These are phyloP conservation scores for Aproaerema taeniolella DNA, from an alignment of 2,888 invertebrate genomes.

Conservation along the genomic window DNA sequence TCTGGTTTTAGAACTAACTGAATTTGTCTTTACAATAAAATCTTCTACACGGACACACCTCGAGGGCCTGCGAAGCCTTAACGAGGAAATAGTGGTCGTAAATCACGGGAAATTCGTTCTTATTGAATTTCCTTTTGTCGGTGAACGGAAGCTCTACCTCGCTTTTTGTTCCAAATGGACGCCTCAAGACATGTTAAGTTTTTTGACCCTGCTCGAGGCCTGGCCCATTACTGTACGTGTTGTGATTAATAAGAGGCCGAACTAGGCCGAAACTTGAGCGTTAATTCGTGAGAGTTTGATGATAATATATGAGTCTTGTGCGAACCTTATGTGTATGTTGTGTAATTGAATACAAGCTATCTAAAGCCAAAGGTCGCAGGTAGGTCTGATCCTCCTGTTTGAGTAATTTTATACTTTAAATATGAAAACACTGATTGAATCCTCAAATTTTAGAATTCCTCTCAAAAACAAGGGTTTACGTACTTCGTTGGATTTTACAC, in stretches of 20 bases:
- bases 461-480: too few species aligned
- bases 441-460: too few species aligned
- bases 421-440: too few species aligned
- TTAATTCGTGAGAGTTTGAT: conserved; percentile 4
- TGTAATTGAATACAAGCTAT: neutral
- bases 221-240: neutral
- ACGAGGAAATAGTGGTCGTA: conserved; percentile 75
- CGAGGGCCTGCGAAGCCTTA: conserved; percentile 55
- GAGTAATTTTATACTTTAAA: too few species aligned
- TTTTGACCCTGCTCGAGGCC: neutral
- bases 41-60: conserved; percentile 55
- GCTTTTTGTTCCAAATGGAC: conserved; percentile 63
- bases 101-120: conserved; percentile 74
- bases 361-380: neutral
- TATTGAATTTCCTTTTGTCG: conserved; percentile 74
- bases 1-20: conserved; percentile 20
- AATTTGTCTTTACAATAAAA: conserved; percentile 57
- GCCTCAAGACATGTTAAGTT: conserved; percentile 42
- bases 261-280: conserved; percentile 3
- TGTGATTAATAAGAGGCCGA: conserved; percentile 3
- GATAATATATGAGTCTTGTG: conserved; percentile 1
- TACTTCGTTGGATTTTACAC: too few species aligned
- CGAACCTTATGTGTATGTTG: neutral
- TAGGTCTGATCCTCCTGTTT: too few species aligned
- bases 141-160: conserved; percentile 54